Percentiles rank a stretch among this genome's conserved stretches.
Evolutionary conservation across 2,797 vertebrate species (phyloP).

Genomic region (Ctenosaura bakeri): DNA sequence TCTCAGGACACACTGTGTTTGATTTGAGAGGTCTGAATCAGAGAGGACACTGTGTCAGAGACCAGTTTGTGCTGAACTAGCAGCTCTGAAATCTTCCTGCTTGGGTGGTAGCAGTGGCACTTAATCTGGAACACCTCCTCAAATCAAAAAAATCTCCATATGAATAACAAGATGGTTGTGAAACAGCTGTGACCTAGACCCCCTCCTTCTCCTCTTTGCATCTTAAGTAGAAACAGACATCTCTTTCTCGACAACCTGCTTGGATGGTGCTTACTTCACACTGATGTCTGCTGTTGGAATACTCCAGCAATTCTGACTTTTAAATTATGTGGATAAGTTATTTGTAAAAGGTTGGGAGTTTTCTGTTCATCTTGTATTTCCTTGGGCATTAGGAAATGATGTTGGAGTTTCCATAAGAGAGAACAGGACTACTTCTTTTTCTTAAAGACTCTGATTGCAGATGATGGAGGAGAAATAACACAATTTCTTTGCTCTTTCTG

Average conservation of each 20-base stretch:
- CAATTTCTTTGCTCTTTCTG: background rate
- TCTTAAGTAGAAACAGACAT: too few relatives aligned
- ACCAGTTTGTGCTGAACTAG: background rate
- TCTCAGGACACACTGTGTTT: background rate
- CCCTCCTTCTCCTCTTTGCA: background rate
- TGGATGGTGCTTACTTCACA: too few relatives aligned
- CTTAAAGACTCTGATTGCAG: background rate
- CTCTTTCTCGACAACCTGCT: background rate
- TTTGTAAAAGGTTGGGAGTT: background rate
- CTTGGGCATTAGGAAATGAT: background rate
- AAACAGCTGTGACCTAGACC: too few relatives aligned
- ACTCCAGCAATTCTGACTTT: background rate
- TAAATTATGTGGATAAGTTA: background rate
- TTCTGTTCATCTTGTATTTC: background rate
- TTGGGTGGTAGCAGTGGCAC: accelerated
- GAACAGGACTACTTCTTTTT: background rate
- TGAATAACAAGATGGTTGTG: accelerated
- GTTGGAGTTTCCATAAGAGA: background rate
- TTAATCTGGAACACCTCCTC: background rate
- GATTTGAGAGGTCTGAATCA: background rate
- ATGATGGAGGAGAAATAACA: background rate
- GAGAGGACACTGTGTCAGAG: background rate
- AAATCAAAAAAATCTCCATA: background rate
- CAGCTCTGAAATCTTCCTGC: background rate
- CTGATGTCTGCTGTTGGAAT: background rate